These are phyloP conservation scores for Strix uralensis DNA, from an alignment of 2,113 vertebrate genomes.

Conservation along the genomic window DNA sequence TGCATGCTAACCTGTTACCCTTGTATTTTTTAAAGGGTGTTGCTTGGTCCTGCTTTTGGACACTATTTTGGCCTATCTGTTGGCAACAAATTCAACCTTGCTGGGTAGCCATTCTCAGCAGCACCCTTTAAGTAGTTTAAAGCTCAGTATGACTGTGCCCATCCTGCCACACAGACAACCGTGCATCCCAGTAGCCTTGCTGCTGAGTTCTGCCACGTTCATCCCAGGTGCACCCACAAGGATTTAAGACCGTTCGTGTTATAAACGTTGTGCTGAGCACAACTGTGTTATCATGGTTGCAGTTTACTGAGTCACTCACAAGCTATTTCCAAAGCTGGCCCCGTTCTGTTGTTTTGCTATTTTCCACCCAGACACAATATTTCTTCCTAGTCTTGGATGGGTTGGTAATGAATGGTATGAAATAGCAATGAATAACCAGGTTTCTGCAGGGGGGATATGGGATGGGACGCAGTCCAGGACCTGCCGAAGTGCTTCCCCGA, in stretches of 20 bases:
- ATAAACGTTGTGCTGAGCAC: neutral
- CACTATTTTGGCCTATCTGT: neutral
- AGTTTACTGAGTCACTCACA: neutral
- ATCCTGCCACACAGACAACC: neutral
- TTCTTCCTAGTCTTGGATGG: neutral
- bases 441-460: neutral
- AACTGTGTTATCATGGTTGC: fast-evolving
- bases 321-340: neutral
- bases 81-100: neutral
- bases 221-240: neutral
- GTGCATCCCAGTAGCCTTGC: fast-evolving
- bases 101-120: neutral
- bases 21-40: neutral
- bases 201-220: fast-evolving
- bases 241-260: fast-evolving
- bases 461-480: neutral
- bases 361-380: neutral
- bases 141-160: neutral
- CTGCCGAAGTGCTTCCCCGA: neutral
- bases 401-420: neutral
- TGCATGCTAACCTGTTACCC: neutral
- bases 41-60: neutral
- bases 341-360: neutral
- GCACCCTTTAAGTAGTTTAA: neutral
- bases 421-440: neutral